Base-by-base conservation (phyloP, 2,797 vertebrate species). In the Microtus obscurus region DNA sequence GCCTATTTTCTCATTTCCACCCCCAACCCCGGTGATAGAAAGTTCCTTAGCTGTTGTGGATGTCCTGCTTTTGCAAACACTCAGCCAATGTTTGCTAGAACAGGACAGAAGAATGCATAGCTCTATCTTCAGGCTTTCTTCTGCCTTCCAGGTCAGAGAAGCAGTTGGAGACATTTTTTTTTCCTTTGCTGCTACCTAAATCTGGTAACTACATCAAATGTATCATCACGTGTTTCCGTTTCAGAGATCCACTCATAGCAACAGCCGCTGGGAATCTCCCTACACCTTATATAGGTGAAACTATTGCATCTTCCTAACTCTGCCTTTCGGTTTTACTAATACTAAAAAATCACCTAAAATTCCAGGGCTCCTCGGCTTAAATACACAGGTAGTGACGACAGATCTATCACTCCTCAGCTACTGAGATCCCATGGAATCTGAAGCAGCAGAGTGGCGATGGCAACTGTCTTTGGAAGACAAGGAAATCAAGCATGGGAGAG, bases 311-410 rank as follows among this genome's bases (percentile, higher is more conserved):
- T 89, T 93, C 95, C 67, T 81, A 74, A 97, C 81, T 95, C 23
- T 59, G 86, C 37, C 85, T 98, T 96, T 96, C 93, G 73, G 56
- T 96, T 97, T 98, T 78, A 97, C 93, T 94, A 87, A 92, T 48
- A 40, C 23, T 45, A 71, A 96, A 97, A 97, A 93, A 93, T 92
- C 63, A 94, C 96, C 96, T 92, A 98, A 98, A 97, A 92, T 95
- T 88, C 93, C 96, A 96, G 91, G 40, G 19, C 45, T 78, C 74
- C 73, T 88, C 63, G 78, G 63, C 23, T 73, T 56, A 31, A 6
- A 59, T 17, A 74, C 51, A 19, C 37, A 74, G 53, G 3, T 79
- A 25, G 6, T 79, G 79, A 91, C 65, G 59, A 43, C 89, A 81
- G 23, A 53, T 31, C 6, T 59, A 29, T 31, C 5, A 51, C 16